Evolutionary conservation across 1,140 invertebrate species (phyloP).

Genomic region (Drosophila oshimai): DNA sequence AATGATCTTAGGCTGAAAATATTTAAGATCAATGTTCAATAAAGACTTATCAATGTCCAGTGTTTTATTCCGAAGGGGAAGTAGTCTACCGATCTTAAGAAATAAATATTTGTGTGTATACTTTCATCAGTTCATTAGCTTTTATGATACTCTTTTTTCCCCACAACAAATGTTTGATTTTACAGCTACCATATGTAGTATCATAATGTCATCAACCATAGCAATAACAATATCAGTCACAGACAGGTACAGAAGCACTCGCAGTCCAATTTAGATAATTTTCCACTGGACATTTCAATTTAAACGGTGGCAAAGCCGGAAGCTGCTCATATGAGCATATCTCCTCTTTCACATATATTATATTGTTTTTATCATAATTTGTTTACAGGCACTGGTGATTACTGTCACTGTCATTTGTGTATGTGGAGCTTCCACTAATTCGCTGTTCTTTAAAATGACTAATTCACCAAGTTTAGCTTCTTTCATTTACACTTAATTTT

Average conservation of each 20-base stretch:
- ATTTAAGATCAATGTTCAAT: no score
- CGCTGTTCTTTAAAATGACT: conserved; percentile 3
- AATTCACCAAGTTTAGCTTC: conserved; percentile 11
- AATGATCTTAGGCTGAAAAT: no score
- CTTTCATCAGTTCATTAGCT: no score
- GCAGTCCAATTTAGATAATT: conserved; percentile 62
- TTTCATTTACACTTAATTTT: conserved; percentile 12
- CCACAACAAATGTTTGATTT: no score
- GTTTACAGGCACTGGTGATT: conserved; percentile 8
- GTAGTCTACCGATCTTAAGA: no score
- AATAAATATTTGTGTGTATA: no score
- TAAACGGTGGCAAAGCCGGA: conserved; percentile 46
- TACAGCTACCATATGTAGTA: no score
- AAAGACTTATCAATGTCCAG: no score
- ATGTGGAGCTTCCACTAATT: neutral
- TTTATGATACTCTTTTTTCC: no score
- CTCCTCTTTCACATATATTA: conserved; percentile 35
- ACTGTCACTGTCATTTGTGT: conserved; percentile 10
- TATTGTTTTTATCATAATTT: conserved; percentile 24
- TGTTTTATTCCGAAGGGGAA: no score
- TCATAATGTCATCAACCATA: conserved; percentile 16
- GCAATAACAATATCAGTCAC: conserved; percentile 8
- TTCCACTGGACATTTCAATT: conserved; percentile 44
- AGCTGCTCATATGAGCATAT: conserved; percentile 76
- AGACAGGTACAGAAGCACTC: neutral